These are phyloP conservation scores for Bombyx huttoni DNA, from an alignment of 2,888 invertebrate species.

Conservation along the genomic window DNA sequence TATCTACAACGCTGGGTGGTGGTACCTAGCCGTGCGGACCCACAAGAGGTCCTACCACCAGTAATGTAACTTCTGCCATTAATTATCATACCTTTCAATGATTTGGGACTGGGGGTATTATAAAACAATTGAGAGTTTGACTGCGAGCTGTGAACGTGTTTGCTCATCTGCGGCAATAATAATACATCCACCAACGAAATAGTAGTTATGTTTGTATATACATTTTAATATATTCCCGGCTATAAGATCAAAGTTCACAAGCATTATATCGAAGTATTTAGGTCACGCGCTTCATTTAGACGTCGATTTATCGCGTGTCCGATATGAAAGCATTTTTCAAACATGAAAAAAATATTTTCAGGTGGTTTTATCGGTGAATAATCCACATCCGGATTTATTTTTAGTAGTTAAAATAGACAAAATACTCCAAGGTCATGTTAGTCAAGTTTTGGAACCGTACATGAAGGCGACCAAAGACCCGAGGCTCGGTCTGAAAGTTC, in stretches of 20 bases:
- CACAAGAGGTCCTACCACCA: no score
- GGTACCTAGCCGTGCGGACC: no score
- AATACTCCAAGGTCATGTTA: conserved; percentile 90
- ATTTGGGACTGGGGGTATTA: no score
- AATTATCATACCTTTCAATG: no score
- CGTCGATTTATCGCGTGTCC: background rate
- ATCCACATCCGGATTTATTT: conserved; percentile 92
- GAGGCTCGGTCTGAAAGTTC: conserved; percentile 83
- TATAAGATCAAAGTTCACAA: background rate
- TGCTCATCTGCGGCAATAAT: no score
- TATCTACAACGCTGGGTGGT: no score
- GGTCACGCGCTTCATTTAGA: background rate
- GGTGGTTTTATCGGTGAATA: conserved; percentile 90
- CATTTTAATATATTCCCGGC: background rate
- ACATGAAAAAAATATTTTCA: conserved; percentile 39
- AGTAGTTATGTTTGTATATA: background rate
- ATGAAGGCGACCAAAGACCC: conserved; percentile 86
- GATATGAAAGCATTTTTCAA: background rate
- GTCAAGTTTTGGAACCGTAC: conserved; percentile 89
- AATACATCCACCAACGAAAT: background rate
- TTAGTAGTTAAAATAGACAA: conserved; percentile 95
- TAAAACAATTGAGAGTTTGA: no score
- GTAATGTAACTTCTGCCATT: no score
- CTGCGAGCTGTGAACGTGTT: no score
- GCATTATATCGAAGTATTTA: background rate